Base-by-base conservation (phyloP, 2,113 vertebrate species). In the Chaenocephalus aceratus region DNA sequence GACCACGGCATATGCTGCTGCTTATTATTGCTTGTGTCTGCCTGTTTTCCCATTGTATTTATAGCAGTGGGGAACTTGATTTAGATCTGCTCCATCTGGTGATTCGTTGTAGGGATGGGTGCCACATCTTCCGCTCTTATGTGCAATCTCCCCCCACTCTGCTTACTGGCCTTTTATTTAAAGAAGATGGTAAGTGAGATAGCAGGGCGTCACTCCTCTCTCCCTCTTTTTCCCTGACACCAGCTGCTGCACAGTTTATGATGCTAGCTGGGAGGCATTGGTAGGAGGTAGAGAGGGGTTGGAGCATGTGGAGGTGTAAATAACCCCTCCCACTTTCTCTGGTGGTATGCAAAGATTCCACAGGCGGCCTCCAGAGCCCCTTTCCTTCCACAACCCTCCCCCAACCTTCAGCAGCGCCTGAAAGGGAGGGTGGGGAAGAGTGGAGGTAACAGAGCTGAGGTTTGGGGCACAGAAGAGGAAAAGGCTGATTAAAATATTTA, bases 41-140 rank as follows among this genome's bases (percentile, higher is more conserved):
- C 86, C 82, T 80, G 79, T 90, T 92, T 89, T 88, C 80, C 77
- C 77, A 74, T 74, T 85, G 70, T 94, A 94, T 94, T 95, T 94
- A 93, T 94, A 93, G 87, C 80, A 41, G 71, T 58, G 41, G 16
- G 57, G 41, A 67, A 72, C 90, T 90, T 87, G 84, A 92, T 93
- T 94, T 93, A 91, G 90, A 93, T 83, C 83, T 75, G 79, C 90
- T 91, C 90, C 91, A 91, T 93, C 91, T 93, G 92, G 86, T 91
- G 82, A 86, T 85, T 86, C 45, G 71, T 87, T 87, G 82, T 58
- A 82, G 64, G 90, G 85, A 87, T 63, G 73, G 75, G 73, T 90
- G 87, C 77, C 85, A 86, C 83, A 85, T 86, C 86, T 80, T 82
- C 72, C 5, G 65, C 65, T 80, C 69, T 36, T 77, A 14, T 62